A percentile compares a stretch with the other conserved stretches of the same genome.
These are phyloP conservation scores for Paratilapia polleni DNA, from an alignment of 2,113 vertebrate species.

Conservation along the genomic window DNA sequence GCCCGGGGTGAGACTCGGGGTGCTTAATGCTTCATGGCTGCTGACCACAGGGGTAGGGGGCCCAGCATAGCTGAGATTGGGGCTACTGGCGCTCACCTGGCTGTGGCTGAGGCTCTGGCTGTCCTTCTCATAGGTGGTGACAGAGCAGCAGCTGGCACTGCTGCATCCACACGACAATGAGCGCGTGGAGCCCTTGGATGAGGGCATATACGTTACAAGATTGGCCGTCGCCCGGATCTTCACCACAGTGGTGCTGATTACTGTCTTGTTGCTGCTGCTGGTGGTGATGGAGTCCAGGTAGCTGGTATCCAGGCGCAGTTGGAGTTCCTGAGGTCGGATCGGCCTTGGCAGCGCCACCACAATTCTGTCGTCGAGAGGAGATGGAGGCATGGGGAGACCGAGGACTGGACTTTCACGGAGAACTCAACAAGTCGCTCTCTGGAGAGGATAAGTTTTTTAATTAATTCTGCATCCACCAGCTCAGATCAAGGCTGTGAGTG, in stretches of 20 bases:
- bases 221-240: constrained; percentile 92
- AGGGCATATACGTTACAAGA: constrained; percentile 99
- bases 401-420: constrained; percentile 87
- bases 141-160: constrained; percentile 98
- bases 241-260: constrained; percentile 87
- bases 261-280: constrained; percentile 74
- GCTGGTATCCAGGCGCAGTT: constrained; percentile 93
- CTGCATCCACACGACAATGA: constrained; percentile 99
- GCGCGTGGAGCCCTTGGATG: constrained; percentile 98
- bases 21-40: constrained; percentile 85
- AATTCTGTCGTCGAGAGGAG: constrained; percentile 99
- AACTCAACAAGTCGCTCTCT: constrained; percentile 88
- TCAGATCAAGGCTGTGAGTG: not conserved
- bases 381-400: constrained; percentile 99
- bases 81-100: constrained; percentile 86
- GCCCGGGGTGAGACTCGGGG: constrained; percentile 82
- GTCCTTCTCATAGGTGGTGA: constrained; percentile 97
- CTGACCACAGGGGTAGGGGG: constrained; percentile 87
- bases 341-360: constrained; percentile 97
- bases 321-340: constrained; percentile 98
- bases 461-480: not conserved
- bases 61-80: constrained; percentile 82
- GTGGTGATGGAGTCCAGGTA: constrained; percentile 85
- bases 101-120: constrained; percentile 83
- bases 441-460: constrained; percentile 33